A percentile compares a stretch with the other conserved stretches of the same genome.
These are phyloP conservation scores for Micropterix aruncella DNA, from an alignment of 2,888 invertebrate genomes.

Conservation along the genomic window DNA sequence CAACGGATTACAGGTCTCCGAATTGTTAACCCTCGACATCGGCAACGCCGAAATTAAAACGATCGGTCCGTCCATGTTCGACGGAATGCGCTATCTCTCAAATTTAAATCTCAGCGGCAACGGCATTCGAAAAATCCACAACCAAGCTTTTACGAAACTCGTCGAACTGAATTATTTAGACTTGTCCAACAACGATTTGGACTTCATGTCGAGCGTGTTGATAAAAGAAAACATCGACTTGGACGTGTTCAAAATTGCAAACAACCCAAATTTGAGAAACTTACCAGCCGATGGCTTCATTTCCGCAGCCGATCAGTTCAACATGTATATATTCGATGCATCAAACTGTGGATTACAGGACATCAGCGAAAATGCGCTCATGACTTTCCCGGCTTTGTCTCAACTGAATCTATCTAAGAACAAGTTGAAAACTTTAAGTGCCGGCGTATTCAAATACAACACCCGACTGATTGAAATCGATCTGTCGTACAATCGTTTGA, in stretches of 20 bases:
- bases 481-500: slow-evolving; percentile 55
- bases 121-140: slow-evolving; percentile 50
- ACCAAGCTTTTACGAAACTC: slow-evolving; percentile 52
- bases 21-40: slow-evolving; percentile 51
- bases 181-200: slow-evolving; percentile 57
- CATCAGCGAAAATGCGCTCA: slow-evolving; percentile 48
- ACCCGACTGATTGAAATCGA: slow-evolving; percentile 53
- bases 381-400: slow-evolving; percentile 55
- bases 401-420: slow-evolving; percentile 55
- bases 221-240: slow-evolving; percentile 56
- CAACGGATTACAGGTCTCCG: slow-evolving; percentile 42
- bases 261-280: slow-evolving; percentile 51
- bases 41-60: slow-evolving; percentile 52
- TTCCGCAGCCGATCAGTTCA: slow-evolving; percentile 42
- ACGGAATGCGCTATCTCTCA: slow-evolving; percentile 45
- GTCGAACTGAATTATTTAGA: slow-evolving; percentile 55
- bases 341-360: slow-evolving; percentile 56
- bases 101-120: slow-evolving; percentile 57
- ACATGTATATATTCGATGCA: slow-evolving; percentile 56
- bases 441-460: slow-evolving; percentile 36
- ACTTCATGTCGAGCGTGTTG: slow-evolving; percentile 49
- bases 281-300: slow-evolving; percentile 54
- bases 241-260: slow-evolving; percentile 54
- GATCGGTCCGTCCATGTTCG: slow-evolving; percentile 50
- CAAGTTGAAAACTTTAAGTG: slow-evolving; percentile 39